phyloP scores from a whole-genome alignment of 1,140 invertebrate genomes.

The Eulimnadia texana region DNA sequence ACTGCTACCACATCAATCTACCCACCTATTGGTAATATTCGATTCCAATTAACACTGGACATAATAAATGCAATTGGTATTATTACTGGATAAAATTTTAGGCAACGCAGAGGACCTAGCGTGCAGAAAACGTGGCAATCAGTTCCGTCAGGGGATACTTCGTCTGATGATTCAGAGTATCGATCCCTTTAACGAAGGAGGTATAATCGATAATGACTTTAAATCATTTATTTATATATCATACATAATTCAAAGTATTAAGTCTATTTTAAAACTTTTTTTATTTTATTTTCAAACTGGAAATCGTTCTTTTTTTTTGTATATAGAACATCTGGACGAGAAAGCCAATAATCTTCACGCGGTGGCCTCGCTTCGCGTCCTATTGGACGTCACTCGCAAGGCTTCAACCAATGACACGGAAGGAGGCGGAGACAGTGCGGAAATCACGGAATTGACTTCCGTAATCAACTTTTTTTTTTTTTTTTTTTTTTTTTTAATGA shows the following conservation, averaged over 20 bases:
- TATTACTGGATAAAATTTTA: too few relatives aligned
- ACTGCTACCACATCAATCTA: neutral
- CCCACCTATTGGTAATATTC: neutral
- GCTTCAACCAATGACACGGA: neutral
- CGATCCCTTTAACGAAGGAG: constrained; percentile 84
- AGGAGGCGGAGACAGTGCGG: neutral
- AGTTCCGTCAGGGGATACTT: constrained; percentile 87
- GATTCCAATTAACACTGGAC: too few relatives aligned
- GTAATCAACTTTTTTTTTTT: neutral
- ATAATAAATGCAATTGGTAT: too few relatives aligned
- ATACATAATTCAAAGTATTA: too few relatives aligned
- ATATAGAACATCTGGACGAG: constrained; percentile 78
- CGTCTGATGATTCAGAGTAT: constrained; percentile 98
- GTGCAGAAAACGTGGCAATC: constrained; percentile 54
- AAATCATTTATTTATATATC: too few relatives aligned
- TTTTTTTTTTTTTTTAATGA: too few relatives aligned
- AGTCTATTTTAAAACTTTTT: neutral
- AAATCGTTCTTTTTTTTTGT: neutral
- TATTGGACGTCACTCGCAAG: constrained; percentile 71
- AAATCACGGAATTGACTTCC: neutral
- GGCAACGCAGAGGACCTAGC: too few relatives aligned
- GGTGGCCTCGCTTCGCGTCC: constrained; percentile 79
- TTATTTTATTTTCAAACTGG: neutral
- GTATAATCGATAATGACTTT: constrained; percentile 38
- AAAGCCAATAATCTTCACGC: constrained; percentile 88